A percentile compares a stretch with the other conserved stretches of the same genome.
These are phyloP conservation scores for Anastatus disparis DNA, from an alignment of 1,140 invertebrate genomes.

Conservation along the genomic window DNA sequence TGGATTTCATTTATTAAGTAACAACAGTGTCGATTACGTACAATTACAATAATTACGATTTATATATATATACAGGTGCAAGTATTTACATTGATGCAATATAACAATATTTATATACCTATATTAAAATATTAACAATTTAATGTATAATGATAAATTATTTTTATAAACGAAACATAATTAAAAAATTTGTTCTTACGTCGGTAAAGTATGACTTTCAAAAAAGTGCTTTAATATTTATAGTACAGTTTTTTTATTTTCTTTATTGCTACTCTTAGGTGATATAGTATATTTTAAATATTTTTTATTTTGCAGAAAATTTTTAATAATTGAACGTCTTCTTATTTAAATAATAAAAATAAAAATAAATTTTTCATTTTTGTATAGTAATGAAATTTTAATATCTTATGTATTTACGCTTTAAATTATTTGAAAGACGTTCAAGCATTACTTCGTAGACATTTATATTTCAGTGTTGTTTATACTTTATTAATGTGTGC, in stretches of 20 bases:
- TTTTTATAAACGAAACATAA: slow-evolving; percentile 55
- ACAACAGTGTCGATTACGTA: slow-evolving; percentile 61
- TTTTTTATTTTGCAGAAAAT: slow-evolving; percentile 2
- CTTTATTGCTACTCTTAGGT: neutral
- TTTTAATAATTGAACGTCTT: slow-evolving; percentile 11
- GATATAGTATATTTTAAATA: slow-evolving; percentile 3
- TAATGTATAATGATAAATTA: slow-evolving; percentile 50
- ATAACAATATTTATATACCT: slow-evolving; percentile 56
- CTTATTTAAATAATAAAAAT: neutral
- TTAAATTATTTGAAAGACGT: slow-evolving; percentile 9
- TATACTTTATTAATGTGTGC: neutral
- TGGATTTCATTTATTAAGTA: slow-evolving; percentile 61
- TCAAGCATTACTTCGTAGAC: neutral
- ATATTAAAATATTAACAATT: slow-evolving; percentile 38
- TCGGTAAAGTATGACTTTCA: slow-evolving; percentile 2
- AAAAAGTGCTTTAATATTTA: slow-evolving; percentile 13
- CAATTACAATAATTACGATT: slow-evolving; percentile 45
- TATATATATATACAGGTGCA: slow-evolving; percentile 59
- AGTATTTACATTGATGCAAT: slow-evolving; percentile 53
- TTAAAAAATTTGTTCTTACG: slow-evolving; percentile 29
- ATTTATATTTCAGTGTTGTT: neutral
- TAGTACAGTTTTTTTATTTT: slow-evolving; percentile 7
- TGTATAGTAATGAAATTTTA: neutral
- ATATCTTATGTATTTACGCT: neutral
- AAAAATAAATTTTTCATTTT: too few species aligned